Evolutionary conservation across 2,797 vertebrate genomes (phyloP), one percentile per base, ranked within the genome.

Genomic region (Gorsachius magnificus): DNA sequence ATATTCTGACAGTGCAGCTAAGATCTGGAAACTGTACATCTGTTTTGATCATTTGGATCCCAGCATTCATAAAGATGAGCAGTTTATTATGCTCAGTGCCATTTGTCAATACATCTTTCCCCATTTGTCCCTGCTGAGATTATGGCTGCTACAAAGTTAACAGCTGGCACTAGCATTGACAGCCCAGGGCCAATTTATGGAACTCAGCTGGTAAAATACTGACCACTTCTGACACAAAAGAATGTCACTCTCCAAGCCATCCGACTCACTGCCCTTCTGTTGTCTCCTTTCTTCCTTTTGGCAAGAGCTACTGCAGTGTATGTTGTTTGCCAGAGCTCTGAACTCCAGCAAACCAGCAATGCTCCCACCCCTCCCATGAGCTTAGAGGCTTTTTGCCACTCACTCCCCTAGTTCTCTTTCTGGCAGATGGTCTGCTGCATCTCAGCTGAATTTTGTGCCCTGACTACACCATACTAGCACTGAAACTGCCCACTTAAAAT

Each of bases 1-100:
- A 95, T 90, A 90, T 84, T 95, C 96, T 97, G 96, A 97, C 95
- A 96, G 95, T 94, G 91, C 89, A 94, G 94, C 95, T 93, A 96
- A 97, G 96, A 97, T 95, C 94, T 96, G 95, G 89, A 96, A 97
- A 97, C 94, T 93, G 97, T 96, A 94, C 97, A 97, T 97, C 97
- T 97, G 97, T 95, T 97, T 97, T 94, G 95, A 96, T 96, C 95
- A 95, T 97, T 97, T 97, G 93, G 95, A 97, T 96, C 96, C 95
- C 96, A 96, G 94, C 94, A 96, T 96, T 97, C 96, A 92, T 95
- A 96, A 97, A 97, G 89, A 95, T 93, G 96, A 97, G 95, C 94
- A 66, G 96, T 96, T 97, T 96, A 97, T 97, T 95, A 97, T 92
- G 95, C 96, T 97, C 90, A 35, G 94, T 95, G 94, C 97, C 95